phyloP scores from a whole-genome alignment of 1,140 invertebrate species.

The Akabosia matsudoensis region DNA sequence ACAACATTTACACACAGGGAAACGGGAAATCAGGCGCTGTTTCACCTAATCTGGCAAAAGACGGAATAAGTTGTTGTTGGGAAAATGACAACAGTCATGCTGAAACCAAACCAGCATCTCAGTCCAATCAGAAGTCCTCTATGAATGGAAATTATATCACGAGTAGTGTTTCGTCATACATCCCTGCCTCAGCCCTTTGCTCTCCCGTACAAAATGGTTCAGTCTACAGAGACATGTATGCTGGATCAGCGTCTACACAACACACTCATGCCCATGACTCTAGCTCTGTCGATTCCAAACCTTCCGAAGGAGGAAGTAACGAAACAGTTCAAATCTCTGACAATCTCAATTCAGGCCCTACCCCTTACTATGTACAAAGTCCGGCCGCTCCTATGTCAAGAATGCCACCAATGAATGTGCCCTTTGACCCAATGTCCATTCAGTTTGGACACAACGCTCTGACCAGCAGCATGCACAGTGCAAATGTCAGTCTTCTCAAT shows the following conservation, averaged over 20 bases:
- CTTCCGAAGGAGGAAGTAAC: conserved; percentile 40
- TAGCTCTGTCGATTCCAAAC: conserved; percentile 43
- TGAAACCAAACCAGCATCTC: background rate
- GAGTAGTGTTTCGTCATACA: conserved; percentile 36
- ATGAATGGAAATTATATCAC: conserved; percentile 36
- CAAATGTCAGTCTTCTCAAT: background rate
- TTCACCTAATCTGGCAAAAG: conserved; percentile 21
- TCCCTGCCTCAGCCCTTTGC: conserved; percentile 45
- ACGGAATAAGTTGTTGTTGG: conserved; percentile 43
- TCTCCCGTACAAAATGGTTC: conserved; percentile 30
- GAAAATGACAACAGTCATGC: conserved; percentile 42
- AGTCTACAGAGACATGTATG: conserved; percentile 42
- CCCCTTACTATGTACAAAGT: conserved; percentile 34
- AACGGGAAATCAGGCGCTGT: conserved; percentile 37
- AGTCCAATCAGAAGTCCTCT: conserved; percentile 25
- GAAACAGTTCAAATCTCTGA: conserved; percentile 38
- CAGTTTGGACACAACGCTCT: background rate
- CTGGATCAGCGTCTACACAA: conserved; percentile 32
- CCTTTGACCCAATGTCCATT: conserved; percentile 7
- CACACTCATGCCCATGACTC: conserved; percentile 43
- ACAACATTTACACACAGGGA: conserved; percentile 47
- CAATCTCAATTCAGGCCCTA: conserved; percentile 31
- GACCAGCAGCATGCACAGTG: background rate
- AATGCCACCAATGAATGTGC: conserved; percentile 8
- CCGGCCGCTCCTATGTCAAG: background rate